Percentiles rank a stretch among this genome's conserved stretches.
phyloP scores from a whole-genome alignment of 2,888 invertebrate species.

The Hetaerina titia region DNA sequence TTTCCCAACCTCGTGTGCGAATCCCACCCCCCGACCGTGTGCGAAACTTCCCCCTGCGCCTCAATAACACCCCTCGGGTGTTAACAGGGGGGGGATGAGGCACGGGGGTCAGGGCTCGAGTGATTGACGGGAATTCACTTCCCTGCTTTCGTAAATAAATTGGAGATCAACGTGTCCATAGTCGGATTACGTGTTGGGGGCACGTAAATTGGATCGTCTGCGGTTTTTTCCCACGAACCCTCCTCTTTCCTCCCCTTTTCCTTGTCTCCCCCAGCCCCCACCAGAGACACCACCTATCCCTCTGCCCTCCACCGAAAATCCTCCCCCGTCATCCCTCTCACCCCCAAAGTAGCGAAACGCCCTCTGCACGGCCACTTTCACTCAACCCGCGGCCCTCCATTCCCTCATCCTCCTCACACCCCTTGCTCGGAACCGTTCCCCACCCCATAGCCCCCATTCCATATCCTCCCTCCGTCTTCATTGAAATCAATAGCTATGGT shows the following conservation, averaged over 20 bases:
- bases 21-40: too few species aligned
- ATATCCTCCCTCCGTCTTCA: too few species aligned
- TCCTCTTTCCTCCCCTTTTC: neutral
- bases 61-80: too few species aligned
- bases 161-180: constrained; percentile 50
- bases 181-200: constrained; percentile 14
- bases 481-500: too few species aligned
- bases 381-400: too few species aligned
- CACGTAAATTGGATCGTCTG: constrained; percentile 58
- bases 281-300: neutral
- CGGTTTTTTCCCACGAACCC: constrained; percentile 51
- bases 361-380: neutral
- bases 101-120: too few species aligned
- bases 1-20: too few species aligned
- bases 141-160: constrained; percentile 33
- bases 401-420: too few species aligned
- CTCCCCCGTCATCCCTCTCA: neutral
- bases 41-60: too few species aligned
- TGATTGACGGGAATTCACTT: constrained; percentile 33
- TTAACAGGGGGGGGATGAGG: too few species aligned
- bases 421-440: too few species aligned
- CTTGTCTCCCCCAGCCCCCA: neutral
- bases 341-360: neutral
- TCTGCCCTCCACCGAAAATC: neutral
- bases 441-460: too few species aligned